Base-by-base conservation (phyloP, 2,888 invertebrate genomes). In the Hyposoter dolosus region DNA sequence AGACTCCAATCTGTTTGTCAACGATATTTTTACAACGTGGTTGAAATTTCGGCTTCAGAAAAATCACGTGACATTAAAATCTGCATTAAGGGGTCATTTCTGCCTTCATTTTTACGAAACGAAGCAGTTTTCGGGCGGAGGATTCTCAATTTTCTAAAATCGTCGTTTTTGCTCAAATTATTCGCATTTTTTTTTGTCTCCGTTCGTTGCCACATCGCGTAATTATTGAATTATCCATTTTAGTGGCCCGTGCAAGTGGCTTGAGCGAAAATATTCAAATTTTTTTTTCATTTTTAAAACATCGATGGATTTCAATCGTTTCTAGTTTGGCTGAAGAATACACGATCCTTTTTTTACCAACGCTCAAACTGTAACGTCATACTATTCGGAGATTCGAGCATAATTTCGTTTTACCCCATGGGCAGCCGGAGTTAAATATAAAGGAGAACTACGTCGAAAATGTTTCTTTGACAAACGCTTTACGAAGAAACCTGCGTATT, bases 391-490 rank as follows among this genome's bases (percentile, higher is more conserved):
- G 28, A 60, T 60, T 28, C 28, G 15, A 28, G 60, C 28, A 28
- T 4, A 28, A 28, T 28, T 3, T 28, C 60, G 28, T 40, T 66
- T 40, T 66, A 66, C 66, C 40, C 40, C 66, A 66, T 66, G 40
- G 40, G n/a, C 66, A 66, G 6, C 40, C 35, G n/a, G 35, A 35
- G 65, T 40, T 66, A 66, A 66, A 66, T 66, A 28, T 60, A 40
- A 66, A 66, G 53, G 19, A 53, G 66, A n/a, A 35, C 35, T 32
- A 9, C 17, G 65, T 9, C 65, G 66, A 40, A 66, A 40, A 28
- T 66, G 32, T 66, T 66, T 66, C 40, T 66, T 19, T 10, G 35
- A 40, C 66, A 66, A 66, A 66, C 66, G 40, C 10, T 66, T 40
- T 40, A 66, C n/a, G 66, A 66, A 40, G n/a, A 40, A 40, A 40